Percentiles rank a stretch among this genome's conserved stretches.
These are phyloP conservation scores for Boloria euphrosyne DNA, from an alignment of 2,888 invertebrate genomes.

Conservation along the genomic window DNA sequence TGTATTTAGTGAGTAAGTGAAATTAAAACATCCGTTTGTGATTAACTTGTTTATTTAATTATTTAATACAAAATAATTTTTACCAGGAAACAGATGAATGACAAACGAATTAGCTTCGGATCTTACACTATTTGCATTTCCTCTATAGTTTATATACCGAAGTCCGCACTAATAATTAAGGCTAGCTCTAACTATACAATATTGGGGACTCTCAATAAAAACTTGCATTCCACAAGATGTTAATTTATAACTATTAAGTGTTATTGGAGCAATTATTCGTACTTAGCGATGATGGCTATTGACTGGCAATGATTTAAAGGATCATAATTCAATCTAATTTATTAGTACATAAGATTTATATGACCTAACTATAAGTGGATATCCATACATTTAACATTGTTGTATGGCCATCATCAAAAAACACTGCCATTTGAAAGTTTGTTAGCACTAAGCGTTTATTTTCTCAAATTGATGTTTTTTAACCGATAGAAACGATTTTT, in stretches of 20 bases:
- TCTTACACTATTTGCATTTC: background rate
- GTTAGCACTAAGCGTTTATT: constrained; percentile 32
- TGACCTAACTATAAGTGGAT: constrained; percentile 6
- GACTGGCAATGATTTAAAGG: constrained; percentile 31
- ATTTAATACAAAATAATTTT: too few relatives aligned
- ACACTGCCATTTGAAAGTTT: constrained; percentile 62
- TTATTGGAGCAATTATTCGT: constrained; percentile 75
- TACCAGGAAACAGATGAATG: too few relatives aligned
- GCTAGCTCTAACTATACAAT: constrained; percentile 28
- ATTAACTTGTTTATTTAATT: too few relatives aligned
- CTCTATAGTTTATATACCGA: constrained; percentile 33
- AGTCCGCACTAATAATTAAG: constrained; percentile 45
- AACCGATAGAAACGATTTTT: background rate
- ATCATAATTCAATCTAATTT: constrained; percentile 6
- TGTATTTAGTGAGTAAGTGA: too few relatives aligned
- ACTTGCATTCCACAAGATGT: constrained; percentile 58
- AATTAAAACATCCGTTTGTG: too few relatives aligned
- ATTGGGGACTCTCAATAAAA: constrained; percentile 22
- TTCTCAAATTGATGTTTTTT: constrained; percentile 30
- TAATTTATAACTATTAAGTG: constrained; percentile 49
- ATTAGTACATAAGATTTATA: background rate
- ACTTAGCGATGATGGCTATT: constrained; percentile 69
- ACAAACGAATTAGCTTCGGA: too few relatives aligned
- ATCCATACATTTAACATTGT: constrained; percentile 13
- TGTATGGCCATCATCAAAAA: constrained; percentile 57